These are phyloP conservation scores for Trypoxylon attenuatum DNA, from an alignment of 2,888 invertebrate genomes.

Conservation along the genomic window DNA sequence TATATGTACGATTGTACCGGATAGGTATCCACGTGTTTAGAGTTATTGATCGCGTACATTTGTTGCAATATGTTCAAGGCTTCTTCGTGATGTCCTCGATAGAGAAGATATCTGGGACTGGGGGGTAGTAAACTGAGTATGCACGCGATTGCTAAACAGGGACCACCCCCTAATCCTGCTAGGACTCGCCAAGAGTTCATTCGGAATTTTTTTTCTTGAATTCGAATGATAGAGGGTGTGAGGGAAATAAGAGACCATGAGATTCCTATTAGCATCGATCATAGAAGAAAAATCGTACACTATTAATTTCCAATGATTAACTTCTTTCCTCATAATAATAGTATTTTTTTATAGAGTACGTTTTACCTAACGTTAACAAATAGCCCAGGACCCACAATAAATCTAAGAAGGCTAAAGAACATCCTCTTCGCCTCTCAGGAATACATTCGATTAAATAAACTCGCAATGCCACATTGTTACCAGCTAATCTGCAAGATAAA, in stretches of 20 bases:
- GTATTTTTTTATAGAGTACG: background rate
- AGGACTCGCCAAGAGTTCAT: slow-evolving; percentile 74
- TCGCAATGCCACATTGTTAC: slow-evolving; percentile 66
- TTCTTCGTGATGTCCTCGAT: slow-evolving; percentile 65
- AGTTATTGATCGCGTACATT: slow-evolving; percentile 75
- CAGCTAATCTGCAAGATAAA: slow-evolving; percentile 69
- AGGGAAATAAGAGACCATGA: slow-evolving; percentile 61
- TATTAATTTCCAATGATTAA: background rate
- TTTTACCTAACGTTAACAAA: slow-evolving; percentile 38
- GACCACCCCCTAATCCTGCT: slow-evolving; percentile 67
- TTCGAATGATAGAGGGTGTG: slow-evolving; percentile 57
- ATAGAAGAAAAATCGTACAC: too few species aligned
- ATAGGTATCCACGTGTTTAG: slow-evolving; percentile 73
- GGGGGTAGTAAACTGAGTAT: slow-evolving; percentile 71
- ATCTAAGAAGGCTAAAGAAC: slow-evolving; percentile 69
- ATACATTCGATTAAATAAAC: slow-evolving; percentile 73
- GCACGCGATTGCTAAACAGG: slow-evolving; percentile 72
- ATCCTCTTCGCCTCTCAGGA: slow-evolving; percentile 69
- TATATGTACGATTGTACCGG: slow-evolving; percentile 54
- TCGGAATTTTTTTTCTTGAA: slow-evolving; percentile 60
- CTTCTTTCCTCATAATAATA: background rate
- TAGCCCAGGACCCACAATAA: slow-evolving; percentile 68
- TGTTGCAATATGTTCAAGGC: slow-evolving; percentile 72
- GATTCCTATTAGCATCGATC: slow-evolving; percentile 40
- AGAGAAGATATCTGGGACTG: slow-evolving; percentile 73